A percentile compares a stretch with the other conserved stretches of the same genome.
These are phyloP conservation scores for Pseudanteris insignis DNA, from an alignment of 2,888 invertebrate species.

Conservation along the genomic window DNA sequence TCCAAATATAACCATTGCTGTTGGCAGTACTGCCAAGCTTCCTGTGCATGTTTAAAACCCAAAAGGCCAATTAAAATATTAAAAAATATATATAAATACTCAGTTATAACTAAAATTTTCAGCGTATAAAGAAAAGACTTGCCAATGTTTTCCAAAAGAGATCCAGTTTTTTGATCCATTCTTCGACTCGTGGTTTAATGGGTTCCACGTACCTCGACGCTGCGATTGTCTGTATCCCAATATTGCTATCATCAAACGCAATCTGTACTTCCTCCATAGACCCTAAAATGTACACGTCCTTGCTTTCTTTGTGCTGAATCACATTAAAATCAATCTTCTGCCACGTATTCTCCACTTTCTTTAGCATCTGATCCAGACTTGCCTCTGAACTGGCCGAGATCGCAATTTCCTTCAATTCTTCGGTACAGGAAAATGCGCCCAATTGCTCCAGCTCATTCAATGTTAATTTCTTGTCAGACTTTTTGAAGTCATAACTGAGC, in stretches of 20 bases:
- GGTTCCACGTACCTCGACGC: slow-evolving; percentile 88
- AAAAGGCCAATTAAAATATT: too few relatives aligned
- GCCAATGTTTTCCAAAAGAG: slow-evolving; percentile 86
- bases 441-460: slow-evolving; percentile 76
- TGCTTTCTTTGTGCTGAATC: slow-evolving; percentile 80
- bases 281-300: slow-evolving; percentile 85
- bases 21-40: too few relatives aligned
- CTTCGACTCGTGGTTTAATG: slow-evolving; percentile 82
- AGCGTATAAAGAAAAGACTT: too few relatives aligned
- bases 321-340: slow-evolving; percentile 81
- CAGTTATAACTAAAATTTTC: too few relatives aligned
- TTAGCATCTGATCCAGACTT: slow-evolving; percentile 80
- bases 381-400: slow-evolving; percentile 90
- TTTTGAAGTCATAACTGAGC: slow-evolving; percentile 77
- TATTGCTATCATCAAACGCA: slow-evolving; percentile 84
- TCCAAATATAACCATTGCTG: too few relatives aligned
- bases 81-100: too few relatives aligned
- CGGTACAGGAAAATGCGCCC: slow-evolving; percentile 78
- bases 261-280: slow-evolving; percentile 86
- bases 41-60: too few relatives aligned
- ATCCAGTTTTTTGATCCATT: slow-evolving; percentile 81
- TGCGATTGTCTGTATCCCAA: slow-evolving; percentile 85
- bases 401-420: slow-evolving; percentile 84
- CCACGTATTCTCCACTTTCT: slow-evolving; percentile 88
- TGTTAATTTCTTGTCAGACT: slow-evolving; percentile 74